Conservation (phyloP, 2,888 invertebrate genomes). For the Orthosia incerta region DNA sequence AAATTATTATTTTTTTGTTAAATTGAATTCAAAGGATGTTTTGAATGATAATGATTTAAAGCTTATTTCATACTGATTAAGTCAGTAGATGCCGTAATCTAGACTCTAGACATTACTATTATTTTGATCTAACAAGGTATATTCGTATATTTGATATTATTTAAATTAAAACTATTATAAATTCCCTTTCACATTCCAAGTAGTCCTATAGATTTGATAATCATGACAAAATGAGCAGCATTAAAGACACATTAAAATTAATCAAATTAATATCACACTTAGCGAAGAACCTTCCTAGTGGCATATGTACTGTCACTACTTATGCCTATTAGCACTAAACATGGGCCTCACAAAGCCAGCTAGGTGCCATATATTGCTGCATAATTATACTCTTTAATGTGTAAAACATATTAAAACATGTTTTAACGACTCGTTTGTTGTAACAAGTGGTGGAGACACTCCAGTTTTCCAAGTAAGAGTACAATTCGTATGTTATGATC, state of each 20-base stretch:
- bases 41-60: slow-evolving; percentile 27
- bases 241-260: slow-evolving; percentile 21
- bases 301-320: not conserved
- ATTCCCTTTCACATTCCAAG: slow-evolving; percentile 22
- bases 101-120: not conserved
- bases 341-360: not conserved
- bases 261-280: slow-evolving; percentile 17
- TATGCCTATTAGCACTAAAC: slow-evolving; percentile 17
- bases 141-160: not conserved
- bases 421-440: slow-evolving; percentile 22
- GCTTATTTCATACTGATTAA: slow-evolving; percentile 35
- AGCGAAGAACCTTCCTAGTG: slow-evolving; percentile 3
- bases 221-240: slow-evolving; percentile 6
- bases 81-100: slow-evolving; percentile 22
- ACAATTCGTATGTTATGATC: too few species aligned
- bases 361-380: not conserved
- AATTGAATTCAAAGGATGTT: slow-evolving; percentile 3
- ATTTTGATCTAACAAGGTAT: slow-evolving; percentile 5
- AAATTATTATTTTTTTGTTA: too few species aligned
- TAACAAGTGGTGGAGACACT: not conserved
- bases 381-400: not conserved
- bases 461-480: slow-evolving; percentile 1
- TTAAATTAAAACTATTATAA: not conserved
- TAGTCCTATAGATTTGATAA: slow-evolving; percentile 1
- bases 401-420: slow-evolving; percentile 30